These are phyloP conservation scores for Reticulitermes lucifugus DNA, from an alignment of 2,888 invertebrate species.

Conservation along the genomic window DNA sequence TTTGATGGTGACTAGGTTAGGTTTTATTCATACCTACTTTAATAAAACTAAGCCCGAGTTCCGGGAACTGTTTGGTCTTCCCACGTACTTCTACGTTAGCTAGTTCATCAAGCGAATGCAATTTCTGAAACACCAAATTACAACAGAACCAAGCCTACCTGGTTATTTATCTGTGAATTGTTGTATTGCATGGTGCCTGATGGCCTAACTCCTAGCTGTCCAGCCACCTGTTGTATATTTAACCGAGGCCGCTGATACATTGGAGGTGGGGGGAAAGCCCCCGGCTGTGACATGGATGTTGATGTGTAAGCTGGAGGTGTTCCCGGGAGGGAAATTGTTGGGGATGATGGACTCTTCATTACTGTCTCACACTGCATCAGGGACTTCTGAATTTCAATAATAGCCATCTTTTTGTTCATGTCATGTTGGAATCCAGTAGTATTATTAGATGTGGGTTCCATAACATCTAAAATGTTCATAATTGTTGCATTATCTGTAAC, in stretches of 20 bases:
- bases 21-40: no score
- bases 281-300: conserved; percentile 60
- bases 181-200: conserved; percentile 10
- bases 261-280: conserved; percentile 63
- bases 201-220: conserved; percentile 46
- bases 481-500: conserved; percentile 55
- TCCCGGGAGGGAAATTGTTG: conserved; percentile 65
- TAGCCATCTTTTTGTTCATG: conserved; percentile 82
- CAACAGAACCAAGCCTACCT: neutral
- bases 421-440: conserved; percentile 61
- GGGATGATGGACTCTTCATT: conserved; percentile 73
- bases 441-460: conserved; percentile 61
- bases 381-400: conserved; percentile 90
- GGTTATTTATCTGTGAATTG: conserved; percentile 30
- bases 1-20: no score
- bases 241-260: conserved; percentile 62
- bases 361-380: conserved; percentile 83
- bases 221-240: conserved; percentile 58
- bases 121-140: neutral
- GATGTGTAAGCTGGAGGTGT: conserved; percentile 73
- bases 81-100: no score
- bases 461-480: conserved; percentile 64
- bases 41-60: no score
- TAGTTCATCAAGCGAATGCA: no score
- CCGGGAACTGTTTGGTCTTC: no score